Percentiles rank a stretch among this genome's conserved stretches.
Evolutionary conservation across 2,113 vertebrate species (phyloP).

Genomic region (Prochilodus magdalenae): DNA sequence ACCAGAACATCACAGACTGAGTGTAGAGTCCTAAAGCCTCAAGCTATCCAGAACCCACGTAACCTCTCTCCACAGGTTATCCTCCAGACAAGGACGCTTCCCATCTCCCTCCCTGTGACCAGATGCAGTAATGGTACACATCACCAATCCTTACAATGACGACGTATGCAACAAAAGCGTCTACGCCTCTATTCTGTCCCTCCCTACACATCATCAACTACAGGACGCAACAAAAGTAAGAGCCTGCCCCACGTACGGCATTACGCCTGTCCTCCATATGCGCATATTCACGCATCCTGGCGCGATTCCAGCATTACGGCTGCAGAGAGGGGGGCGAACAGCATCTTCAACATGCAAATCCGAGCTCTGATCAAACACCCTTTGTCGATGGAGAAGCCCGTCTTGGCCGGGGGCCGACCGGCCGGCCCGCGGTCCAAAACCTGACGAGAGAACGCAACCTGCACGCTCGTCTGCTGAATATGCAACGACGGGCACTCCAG

Average conservation of each 20-base stretch:
- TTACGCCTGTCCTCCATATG: slow-evolving; percentile 4
- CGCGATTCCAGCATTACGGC: slow-evolving; percentile 30
- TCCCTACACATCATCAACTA: background rate
- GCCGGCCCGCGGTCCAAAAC: slow-evolving; percentile 10
- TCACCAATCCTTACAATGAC: background rate
- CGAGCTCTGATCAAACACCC: slow-evolving; percentile 59
- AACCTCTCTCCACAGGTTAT: too few relatives aligned
- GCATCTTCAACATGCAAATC: slow-evolving; percentile 66
- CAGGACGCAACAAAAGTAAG: background rate
- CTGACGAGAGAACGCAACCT: slow-evolving; percentile 14
- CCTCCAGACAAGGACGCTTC: too few relatives aligned
- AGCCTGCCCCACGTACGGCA: background rate
- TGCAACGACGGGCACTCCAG: slow-evolving; percentile 49
- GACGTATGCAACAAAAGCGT: background rate
- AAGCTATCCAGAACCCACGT: too few relatives aligned
- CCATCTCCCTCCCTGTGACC: too few relatives aligned
- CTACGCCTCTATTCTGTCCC: background rate
- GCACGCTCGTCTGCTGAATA: slow-evolving; percentile 47
- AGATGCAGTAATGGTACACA: too few relatives aligned
- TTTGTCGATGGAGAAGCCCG: slow-evolving; percentile 61
- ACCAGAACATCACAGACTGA: too few relatives aligned
- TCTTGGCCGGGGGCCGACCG: slow-evolving; percentile 56
- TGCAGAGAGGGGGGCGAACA: slow-evolving; percentile 56
- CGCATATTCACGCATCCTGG: slow-evolving; percentile 51
- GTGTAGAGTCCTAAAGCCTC: too few relatives aligned